Base-by-base conservation (phyloP, 2,797 vertebrate genomes). In the Notamacropus eugenii region DNA sequence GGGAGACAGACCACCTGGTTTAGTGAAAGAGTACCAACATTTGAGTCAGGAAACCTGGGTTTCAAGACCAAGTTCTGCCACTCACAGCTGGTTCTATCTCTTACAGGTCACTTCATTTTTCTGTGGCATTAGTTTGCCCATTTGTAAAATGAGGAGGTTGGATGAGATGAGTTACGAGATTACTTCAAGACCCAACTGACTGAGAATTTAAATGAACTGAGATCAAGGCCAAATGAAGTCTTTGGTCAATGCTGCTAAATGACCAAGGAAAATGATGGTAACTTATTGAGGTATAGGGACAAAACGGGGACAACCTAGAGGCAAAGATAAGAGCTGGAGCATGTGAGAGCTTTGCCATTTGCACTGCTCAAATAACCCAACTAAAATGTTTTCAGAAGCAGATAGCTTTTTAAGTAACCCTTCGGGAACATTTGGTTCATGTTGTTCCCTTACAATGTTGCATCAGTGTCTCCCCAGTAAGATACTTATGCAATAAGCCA, bases 301-400 rank as follows among this genome's bases (percentile, higher is more conserved):
- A 4, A 19, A 12, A 2, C 0, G 11, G 52, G 28, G 40, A 40
- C 9, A 46, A 46, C 22, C 40, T 87, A 27, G 40, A 9, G 40
- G 74, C 74, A 87, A 87, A 87, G 74, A 87, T 5, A 50, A 87
- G 74, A 87, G 74, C 40, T 50, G 4, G 56, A 46, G 34, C 5
- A 11, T 92, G 94, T 58, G 93, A 92, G 92, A 90, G 90, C 54
- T 50, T 90, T 54, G 62, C 90, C 93, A 93, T 54, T 40, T 54
- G 55, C 54, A 52, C 59, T 59, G 50, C 40, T 31, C 22, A 90
- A 91, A 95, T 91, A 95, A 96, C 56, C 24, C 8, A 94, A 95
- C 91, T 40, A 52, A 87, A 93, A 6, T 0, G 0, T 46, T 82
- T 92, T 95, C 92, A 91, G 62, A 92, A 52, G 62, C 54, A 87